Percentiles rank a stretch among this genome's conserved stretches.
These are phyloP conservation scores for Oryzias sinensis DNA, from an alignment of 2,797 vertebrate species.

Conservation along the genomic window DNA sequence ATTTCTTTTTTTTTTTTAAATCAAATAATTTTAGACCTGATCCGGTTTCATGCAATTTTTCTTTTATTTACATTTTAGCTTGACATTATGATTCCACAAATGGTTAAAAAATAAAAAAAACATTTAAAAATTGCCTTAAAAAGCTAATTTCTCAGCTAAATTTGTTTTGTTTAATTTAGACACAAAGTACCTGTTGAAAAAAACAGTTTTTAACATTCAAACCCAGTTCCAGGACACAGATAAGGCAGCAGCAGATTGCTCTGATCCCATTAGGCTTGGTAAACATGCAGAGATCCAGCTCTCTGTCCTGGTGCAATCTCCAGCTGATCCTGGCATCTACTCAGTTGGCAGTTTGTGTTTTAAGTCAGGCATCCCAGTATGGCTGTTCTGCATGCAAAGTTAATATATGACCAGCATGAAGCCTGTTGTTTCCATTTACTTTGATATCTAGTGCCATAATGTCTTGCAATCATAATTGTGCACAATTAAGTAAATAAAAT, in stretches of 20 bases:
- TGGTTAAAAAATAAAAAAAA: no score
- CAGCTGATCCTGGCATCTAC: constrained; percentile 63
- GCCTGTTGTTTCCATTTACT: not conserved
- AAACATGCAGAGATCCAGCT: constrained; percentile 60
- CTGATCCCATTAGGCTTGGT: constrained; percentile 69
- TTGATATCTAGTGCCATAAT: not conserved
- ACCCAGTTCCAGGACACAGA: constrained; percentile 49
- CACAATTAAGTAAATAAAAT: not conserved
- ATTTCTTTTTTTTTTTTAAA: no score
- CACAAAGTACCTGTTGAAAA: constrained; percentile 40
- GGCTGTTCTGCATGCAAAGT: constrained; percentile 18
- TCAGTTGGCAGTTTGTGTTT: constrained; percentile 54
- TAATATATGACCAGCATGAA: constrained; percentile 13
- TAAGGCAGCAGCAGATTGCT: constrained; percentile 70
- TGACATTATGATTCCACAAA: no score
- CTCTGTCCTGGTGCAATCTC: constrained; percentile 56
- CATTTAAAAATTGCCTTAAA: no score
- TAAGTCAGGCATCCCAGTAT: constrained; percentile 35
- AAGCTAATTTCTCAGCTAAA: no score
- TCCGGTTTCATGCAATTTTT: no score
- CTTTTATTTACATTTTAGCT: no score
- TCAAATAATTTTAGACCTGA: no score
- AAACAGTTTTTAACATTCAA: constrained; percentile 51
- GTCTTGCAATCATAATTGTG: constrained; percentile 3
- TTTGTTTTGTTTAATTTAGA: constrained; percentile 20